phyloP scores from a whole-genome alignment of 2,888 invertebrate species.

The Matsumyia berberina region DNA sequence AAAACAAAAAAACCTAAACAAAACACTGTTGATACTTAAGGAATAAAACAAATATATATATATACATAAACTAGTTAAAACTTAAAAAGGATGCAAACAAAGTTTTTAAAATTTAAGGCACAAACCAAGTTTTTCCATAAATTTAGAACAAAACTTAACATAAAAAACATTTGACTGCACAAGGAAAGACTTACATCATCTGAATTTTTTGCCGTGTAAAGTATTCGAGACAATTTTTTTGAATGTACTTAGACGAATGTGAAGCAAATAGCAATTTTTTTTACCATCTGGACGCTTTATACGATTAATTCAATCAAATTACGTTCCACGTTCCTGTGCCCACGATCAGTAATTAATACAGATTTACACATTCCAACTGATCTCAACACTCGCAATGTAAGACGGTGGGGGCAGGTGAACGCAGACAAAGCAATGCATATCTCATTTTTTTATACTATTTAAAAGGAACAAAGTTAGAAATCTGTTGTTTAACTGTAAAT shows the following conservation, averaged over 20 bases:
- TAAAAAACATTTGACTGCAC: slow-evolving; percentile 62
- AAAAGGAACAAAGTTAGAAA: slow-evolving; percentile 47
- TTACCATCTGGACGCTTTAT: slow-evolving; percentile 58
- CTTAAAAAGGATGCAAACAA: slow-evolving; percentile 18
- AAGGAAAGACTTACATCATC: slow-evolving; percentile 67
- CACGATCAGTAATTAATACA: slow-evolving; percentile 55
- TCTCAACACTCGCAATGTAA: slow-evolving; percentile 41
- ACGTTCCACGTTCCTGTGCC: slow-evolving; percentile 53
- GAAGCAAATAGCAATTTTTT: slow-evolving; percentile 19
- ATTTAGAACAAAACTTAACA: slow-evolving; percentile 10
- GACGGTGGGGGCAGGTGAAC: slow-evolving; percentile 36
- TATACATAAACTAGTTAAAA: slow-evolving; percentile 39
- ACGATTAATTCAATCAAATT: slow-evolving; percentile 37
- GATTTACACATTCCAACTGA: slow-evolving; percentile 67
- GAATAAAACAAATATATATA: slow-evolving; percentile 26
- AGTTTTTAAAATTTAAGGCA: slow-evolving; percentile 56
- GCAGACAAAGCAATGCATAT: slow-evolving; percentile 73
- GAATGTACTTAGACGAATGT: slow-evolving; percentile 35
- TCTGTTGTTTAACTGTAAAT: slow-evolving; percentile 58
- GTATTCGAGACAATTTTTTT: slow-evolving; percentile 7
- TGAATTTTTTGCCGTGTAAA: slow-evolving; percentile 45
- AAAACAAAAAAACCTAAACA: slow-evolving; percentile 22
- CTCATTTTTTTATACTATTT: slow-evolving; percentile 60
- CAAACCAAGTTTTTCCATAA: slow-evolving; percentile 56
- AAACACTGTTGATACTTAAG: slow-evolving; percentile 58